A percentile compares a stretch with the other conserved stretches of the same genome.
These are phyloP conservation scores for Drosophila longiperda DNA, from an alignment of 2,888 invertebrate genomes.

Conservation along the genomic window DNA sequence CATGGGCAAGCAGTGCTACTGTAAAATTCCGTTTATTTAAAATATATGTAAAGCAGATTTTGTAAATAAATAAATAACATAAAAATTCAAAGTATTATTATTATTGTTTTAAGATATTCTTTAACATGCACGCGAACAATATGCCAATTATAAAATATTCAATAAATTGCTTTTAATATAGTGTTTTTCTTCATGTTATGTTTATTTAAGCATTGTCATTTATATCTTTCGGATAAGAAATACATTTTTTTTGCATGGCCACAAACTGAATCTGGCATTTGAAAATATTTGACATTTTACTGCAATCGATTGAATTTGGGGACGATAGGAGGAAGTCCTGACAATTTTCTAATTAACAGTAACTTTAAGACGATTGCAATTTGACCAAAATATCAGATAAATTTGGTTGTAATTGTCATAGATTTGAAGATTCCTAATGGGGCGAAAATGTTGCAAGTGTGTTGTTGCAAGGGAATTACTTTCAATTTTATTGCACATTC, in stretches of 20 bases:
- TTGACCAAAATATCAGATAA: constrained; percentile 53
- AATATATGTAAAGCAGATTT: not conserved
- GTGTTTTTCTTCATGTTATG: not conserved
- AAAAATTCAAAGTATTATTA: not conserved
- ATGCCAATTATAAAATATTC: not conserved
- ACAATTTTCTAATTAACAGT: constrained; percentile 74
- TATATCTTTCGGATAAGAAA: not conserved
- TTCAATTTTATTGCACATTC: constrained; percentile 63
- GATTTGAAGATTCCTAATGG: constrained; percentile 44
- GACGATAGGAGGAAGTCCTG: constrained; percentile 5
- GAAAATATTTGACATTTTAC: constrained; percentile 11
- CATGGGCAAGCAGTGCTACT: not conserved
- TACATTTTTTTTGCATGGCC: not conserved
- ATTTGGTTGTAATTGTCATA: constrained; percentile 69
- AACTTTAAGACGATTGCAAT: constrained; percentile 53
- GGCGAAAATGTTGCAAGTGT: constrained; percentile 16
- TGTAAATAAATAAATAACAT: not conserved
- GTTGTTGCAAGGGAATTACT: constrained; percentile 56
- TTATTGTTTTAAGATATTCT: not conserved
- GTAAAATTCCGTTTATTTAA: not conserved
- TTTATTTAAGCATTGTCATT: not conserved
- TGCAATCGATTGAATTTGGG: constrained; percentile 5
- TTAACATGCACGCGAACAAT: not conserved
- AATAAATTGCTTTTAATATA: not conserved
- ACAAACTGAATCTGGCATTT: constrained; percentile 1